phyloP scores from a whole-genome alignment of 2,888 invertebrate species.

The Tanytarsus gracilentus region DNA sequence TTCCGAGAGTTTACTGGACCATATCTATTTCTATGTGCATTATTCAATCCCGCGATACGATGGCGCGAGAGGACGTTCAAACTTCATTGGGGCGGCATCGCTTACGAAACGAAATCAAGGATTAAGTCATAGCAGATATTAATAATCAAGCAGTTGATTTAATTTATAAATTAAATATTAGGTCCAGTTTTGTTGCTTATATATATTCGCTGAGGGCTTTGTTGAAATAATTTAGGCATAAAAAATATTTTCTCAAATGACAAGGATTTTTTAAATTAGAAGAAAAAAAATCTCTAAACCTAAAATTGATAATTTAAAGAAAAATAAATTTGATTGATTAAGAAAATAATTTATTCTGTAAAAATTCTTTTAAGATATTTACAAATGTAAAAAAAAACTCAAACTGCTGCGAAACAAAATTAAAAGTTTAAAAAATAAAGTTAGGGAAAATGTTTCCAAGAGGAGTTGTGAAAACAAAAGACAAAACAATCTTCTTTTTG shows the following conservation, averaged over 20 bases:
- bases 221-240: not conserved
- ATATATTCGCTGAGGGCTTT: too few species aligned
- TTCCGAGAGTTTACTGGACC: constrained; percentile 87
- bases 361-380: too few species aligned
- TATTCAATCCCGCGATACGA: constrained; percentile 78
- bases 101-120: constrained; percentile 76
- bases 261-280: not conserved
- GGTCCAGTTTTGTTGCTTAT: too few species aligned
- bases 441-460: too few species aligned
- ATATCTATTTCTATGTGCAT: constrained; percentile 76
- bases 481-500: too few species aligned
- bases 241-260: not conserved
- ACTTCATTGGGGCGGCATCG: constrained; percentile 91
- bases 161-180: too few species aligned
- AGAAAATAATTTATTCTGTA: not conserved
- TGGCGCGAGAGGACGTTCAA: constrained; percentile 90
- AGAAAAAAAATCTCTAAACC: too few species aligned
- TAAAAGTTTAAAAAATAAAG: too few species aligned
- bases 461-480: too few species aligned
- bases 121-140: constrained; percentile 45
- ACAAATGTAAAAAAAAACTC: too few species aligned
- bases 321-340: not conserved
- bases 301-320: not conserved
- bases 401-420: too few species aligned
- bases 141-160: not conserved